Evolutionary conservation across 2,797 vertebrate genomes (phyloP).

Genomic region (Darevskia mixta): DNA sequence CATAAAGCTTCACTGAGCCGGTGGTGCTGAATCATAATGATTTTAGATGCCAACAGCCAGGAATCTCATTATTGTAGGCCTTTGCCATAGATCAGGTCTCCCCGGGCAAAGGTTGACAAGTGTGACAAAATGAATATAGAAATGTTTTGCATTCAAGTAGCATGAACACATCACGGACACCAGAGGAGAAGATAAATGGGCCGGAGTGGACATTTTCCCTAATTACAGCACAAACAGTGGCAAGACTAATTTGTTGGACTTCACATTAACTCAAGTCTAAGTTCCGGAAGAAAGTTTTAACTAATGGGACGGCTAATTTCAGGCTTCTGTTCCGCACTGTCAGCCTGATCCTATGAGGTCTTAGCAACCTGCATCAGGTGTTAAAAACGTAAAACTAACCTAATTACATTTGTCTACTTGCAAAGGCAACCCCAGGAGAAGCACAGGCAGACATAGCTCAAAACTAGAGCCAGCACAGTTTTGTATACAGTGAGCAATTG

Average conservation of each 20-base stretch:
- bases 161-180: constrained; percentile 17
- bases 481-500: not conserved
- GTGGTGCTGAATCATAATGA: constrained; percentile 45
- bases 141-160: constrained; percentile 16
- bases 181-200: constrained; percentile 19
- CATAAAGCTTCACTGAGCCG: constrained; percentile 41
- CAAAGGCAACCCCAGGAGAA: not conserved
- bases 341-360: not conserved
- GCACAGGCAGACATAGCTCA: not conserved
- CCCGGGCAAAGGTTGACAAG: constrained; percentile 27
- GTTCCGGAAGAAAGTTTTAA: constrained; percentile 13
- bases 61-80: constrained; percentile 32
- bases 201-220: constrained; percentile 14
- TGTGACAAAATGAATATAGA: constrained; percentile 26
- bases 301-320: not conserved
- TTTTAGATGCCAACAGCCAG: constrained; percentile 38
- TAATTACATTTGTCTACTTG: not conserved
- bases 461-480: not conserved
- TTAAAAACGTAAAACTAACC: not conserved
- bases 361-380: not conserved
- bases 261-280: constrained; percentile 4
- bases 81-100: constrained; percentile 11
- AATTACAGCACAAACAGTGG: constrained; percentile 29
- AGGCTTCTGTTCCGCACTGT: constrained; percentile 13
- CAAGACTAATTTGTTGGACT: not conserved